phyloP scores from a whole-genome alignment of 53 echinoderm and acorn worm genomes.

The Astropecten irregularis region DNA sequence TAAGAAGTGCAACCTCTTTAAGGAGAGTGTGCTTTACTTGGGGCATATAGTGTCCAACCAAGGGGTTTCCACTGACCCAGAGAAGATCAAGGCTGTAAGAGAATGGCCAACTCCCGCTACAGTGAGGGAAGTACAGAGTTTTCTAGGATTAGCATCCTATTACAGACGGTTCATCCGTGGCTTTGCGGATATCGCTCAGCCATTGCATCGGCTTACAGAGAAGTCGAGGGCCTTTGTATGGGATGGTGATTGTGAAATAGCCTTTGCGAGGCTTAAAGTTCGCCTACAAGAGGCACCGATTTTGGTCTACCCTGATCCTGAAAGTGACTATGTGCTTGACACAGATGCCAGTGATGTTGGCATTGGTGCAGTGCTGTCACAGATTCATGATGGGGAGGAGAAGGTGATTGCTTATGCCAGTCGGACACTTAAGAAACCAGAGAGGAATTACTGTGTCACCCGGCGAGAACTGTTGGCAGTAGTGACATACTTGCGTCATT shows the following conservation, averaged over 20 bases:
- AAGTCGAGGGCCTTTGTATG: background rate
- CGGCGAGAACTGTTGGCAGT: slow-evolving; percentile 28
- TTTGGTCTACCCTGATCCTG: slow-evolving; percentile 40
- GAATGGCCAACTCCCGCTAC: background rate
- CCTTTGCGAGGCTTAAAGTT: too few relatives aligned
- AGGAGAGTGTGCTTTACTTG: background rate
- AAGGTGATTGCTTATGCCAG: too few relatives aligned
- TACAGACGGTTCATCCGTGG: background rate
- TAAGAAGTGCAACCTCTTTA: background rate
- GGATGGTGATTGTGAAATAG: too few relatives aligned
- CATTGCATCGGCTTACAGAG: background rate
- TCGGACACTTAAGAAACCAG: background rate
- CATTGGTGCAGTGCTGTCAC: too few relatives aligned
- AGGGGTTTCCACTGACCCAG: background rate
- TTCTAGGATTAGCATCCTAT: background rate
- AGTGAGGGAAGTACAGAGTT: background rate
- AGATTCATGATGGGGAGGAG: slow-evolving; percentile 17
- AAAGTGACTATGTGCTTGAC: background rate
- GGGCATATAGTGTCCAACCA: background rate
- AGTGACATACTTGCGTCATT: slow-evolving; percentile 8
- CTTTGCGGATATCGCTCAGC: background rate
- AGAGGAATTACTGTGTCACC: slow-evolving; percentile 52
- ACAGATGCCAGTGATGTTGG: too few relatives aligned
- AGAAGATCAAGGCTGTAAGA: background rate
- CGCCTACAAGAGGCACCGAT: too few relatives aligned